Conservation (phyloP, 2,888 invertebrate genomes). For the Selenia dentaria region DNA sequence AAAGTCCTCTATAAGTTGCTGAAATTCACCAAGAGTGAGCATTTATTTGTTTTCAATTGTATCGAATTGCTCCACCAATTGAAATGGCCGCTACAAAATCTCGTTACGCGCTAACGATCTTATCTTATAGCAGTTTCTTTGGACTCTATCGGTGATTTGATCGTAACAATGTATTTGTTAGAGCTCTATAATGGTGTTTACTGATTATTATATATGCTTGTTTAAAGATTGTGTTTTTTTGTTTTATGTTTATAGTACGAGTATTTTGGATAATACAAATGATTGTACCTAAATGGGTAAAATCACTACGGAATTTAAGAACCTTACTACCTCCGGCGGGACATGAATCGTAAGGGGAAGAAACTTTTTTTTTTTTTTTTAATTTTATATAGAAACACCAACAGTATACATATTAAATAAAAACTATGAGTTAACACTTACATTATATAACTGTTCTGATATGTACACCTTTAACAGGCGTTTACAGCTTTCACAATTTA, state of each 20-base stretch:
- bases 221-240: constrained; percentile 28
- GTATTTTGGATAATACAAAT: no score
- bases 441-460: no score
- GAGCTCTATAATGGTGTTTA: constrained; percentile 4
- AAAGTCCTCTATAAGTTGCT: neutral
- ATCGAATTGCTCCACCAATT: constrained; percentile 66
- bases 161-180: constrained; percentile 41
- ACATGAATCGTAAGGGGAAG: no score
- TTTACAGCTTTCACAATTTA: no score
- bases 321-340: no score
- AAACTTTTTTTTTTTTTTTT: no score
- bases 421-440: no score
- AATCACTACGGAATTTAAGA: no score
- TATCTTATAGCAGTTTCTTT: constrained; percentile 46
- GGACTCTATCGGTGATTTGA: constrained; percentile 33
- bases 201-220: constrained; percentile 4
- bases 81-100: constrained; percentile 60
- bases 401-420: no score
- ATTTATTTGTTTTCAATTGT: constrained; percentile 75
- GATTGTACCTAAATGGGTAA: no score
- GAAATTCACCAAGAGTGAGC: constrained; percentile 46
- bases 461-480: no score
- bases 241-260: neutral
- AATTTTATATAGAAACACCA: no score
- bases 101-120: constrained; percentile 53